These are phyloP conservation scores for Euura lappo DNA, from an alignment of 1,140 invertebrate genomes.

Conservation along the genomic window DNA sequence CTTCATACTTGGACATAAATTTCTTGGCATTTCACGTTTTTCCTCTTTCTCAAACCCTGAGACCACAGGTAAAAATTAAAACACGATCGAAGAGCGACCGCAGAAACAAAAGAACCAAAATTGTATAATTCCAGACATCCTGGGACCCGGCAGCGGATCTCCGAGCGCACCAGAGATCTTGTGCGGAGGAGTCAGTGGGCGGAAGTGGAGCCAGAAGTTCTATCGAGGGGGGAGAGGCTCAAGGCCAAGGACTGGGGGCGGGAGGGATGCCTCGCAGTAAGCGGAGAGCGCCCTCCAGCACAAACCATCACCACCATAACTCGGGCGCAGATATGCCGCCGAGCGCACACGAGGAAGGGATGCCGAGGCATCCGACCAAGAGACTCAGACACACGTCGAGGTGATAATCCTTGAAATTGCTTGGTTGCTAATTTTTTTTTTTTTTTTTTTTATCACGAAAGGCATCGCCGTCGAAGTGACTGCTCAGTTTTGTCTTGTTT, in stretches of 20 bases:
- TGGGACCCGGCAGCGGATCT: slow-evolving; percentile 24
- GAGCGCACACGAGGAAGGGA: slow-evolving; percentile 53
- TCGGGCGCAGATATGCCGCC: slow-evolving; percentile 52
- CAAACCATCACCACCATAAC: slow-evolving; percentile 49
- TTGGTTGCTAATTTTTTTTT: slow-evolving; percentile 8
- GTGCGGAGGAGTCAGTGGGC: slow-evolving; percentile 11
- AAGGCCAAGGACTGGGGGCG: slow-evolving; percentile 27
- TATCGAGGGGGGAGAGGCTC: background rate
- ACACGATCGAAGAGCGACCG: too few species aligned
- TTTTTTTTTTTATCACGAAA: background rate
- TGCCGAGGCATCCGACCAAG: slow-evolving; percentile 55
- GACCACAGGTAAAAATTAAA: too few species aligned
- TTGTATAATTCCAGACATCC: slow-evolving; percentile 17
- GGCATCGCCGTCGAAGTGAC: background rate
- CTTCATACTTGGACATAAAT: too few species aligned
- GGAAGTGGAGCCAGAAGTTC: background rate
- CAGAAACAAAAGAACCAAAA: too few species aligned
- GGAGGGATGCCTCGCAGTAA: slow-evolving; percentile 61
- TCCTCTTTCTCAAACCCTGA: too few species aligned
- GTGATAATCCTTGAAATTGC: slow-evolving; percentile 30
- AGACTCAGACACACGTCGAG: slow-evolving; percentile 53
- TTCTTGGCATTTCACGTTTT: too few species aligned
- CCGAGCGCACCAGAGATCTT: slow-evolving; percentile 19
- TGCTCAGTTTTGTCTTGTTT: background rate
- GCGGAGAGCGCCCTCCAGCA: slow-evolving; percentile 58